Conservation (phyloP, 2,797 vertebrate genomes). For the Acipenser transmontanus region DNA sequence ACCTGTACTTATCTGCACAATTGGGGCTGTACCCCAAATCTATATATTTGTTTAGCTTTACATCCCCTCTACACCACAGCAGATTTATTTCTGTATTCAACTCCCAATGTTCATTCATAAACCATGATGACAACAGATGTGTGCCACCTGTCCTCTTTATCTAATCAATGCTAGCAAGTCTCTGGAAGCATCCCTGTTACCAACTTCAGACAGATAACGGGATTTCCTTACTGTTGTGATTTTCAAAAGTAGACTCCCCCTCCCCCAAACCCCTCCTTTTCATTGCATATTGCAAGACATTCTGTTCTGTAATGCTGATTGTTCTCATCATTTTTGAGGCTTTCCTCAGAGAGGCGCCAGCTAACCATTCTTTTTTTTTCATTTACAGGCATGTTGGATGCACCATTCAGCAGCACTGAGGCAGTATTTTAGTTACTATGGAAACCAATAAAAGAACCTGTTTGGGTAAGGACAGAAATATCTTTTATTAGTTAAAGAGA, state of each 20-base stretch:
- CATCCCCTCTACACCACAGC: no score
- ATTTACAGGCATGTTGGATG: conserved; percentile 35
- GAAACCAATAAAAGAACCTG: conserved; percentile 44
- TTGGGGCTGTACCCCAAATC: no score
- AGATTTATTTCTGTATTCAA: conserved; percentile 14
- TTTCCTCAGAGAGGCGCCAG: conserved; percentile 37
- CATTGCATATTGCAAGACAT: background rate
- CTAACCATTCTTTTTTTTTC: conserved; percentile 20
- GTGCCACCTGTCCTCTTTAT: conserved; percentile 28
- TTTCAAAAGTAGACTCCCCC: no score
- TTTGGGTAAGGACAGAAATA: conserved; percentile 35
- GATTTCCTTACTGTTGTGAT: background rate
- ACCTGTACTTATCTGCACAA: no score
- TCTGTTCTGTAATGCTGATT: conserved; percentile 3
- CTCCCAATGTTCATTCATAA: conserved; percentile 23
- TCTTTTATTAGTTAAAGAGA: conserved; percentile 74
- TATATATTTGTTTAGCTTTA: no score
- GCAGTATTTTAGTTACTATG: conserved; percentile 48
- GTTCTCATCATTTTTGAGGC: conserved; percentile 11
- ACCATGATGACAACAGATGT: conserved; percentile 27
- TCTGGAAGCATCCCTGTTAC: conserved; percentile 8
- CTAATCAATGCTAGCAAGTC: conserved; percentile 8
- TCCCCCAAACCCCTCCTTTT: no score
- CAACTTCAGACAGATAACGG: background rate
- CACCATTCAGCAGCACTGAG: conserved; percentile 37